Evolutionary conservation across 2,113 vertebrate genomes (phyloP), one percentile per base, ranked within the genome.

Genomic region (Eurystomus gularis): DNA sequence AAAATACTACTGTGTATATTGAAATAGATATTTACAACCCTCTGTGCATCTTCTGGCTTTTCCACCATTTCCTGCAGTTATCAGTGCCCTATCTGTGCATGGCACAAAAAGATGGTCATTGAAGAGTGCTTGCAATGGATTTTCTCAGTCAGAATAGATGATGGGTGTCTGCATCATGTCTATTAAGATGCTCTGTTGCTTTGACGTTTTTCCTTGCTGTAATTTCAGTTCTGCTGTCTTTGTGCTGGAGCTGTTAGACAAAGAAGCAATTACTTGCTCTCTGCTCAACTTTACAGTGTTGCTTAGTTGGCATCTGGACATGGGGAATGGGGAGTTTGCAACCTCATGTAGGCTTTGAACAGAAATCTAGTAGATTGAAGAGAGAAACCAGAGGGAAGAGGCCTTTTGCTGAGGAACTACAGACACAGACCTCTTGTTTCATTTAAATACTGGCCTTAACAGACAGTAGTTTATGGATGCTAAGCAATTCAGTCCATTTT

Each of bases 51-150:
- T 77, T 17, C 35, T 72, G 2, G 1, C n/a, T 49, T 52, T 65
- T 61, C 17, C 18, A 33, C 23, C 16, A 1, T 42, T 65, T 39
- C 44, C 26, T 72, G 25, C 33, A 31, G n/a, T 60, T 71, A 37
- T 10, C 37, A 11, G 23, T 49, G 35, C 26, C 33, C 6, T 1
- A 16, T 7, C 31, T 0, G 23, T 0, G 1, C 49, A 54, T 44
- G 78, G 48, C 51, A n/a, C 1, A 0, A 52, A 21, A 24, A 52
- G 48, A 9, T 29, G 17, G 73, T 51, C 24, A 33, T 61, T 55
- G 51, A 62, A 49, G 39, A 49, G 23, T 17, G 28, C 52, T 61
- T 62, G 12, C 15, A 3, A 26, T 0, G 0, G 21, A 11, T 20
- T 55, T 88, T 62, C 46, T 42, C 25, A 28, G 5, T 55, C 46